Base-by-base conservation (phyloP, 2,888 invertebrate genomes). In the Drosophila birchii region DNA sequence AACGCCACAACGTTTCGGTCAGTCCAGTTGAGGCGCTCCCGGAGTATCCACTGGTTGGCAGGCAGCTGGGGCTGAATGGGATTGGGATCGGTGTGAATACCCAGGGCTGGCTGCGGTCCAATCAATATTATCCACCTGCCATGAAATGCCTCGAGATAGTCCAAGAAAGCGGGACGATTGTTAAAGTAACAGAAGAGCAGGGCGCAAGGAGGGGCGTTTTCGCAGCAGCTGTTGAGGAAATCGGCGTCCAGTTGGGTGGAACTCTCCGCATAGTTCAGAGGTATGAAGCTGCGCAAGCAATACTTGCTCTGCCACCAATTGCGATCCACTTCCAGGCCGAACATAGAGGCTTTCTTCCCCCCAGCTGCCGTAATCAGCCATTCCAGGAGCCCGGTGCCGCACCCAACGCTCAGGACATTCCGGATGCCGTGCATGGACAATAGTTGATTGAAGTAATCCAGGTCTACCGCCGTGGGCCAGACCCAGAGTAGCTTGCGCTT, bases 131-230 rank as follows among this genome's bases (percentile, higher is more conserved):
- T 90, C 70, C 95, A 93, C 41, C 93, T 93, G 36, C 98, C 96
- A 32, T 92, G 88, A 90, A 95, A 96, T 84, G 94, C 90, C 78
- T 94, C 90, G 68, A 97, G 91, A 84, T 97, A 97, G 12, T 95
- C 92, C 14, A 93, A 88, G 91, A 97, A 97, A 26, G 96, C 96
- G 1, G 88, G 79, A 9, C 94, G 94, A 85, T 96, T 94, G 87
- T 97, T 97, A 84, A 97, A 97, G 86, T 97, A 97, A 88, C 96
- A 97, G 91, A 97, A 97, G 54, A 97, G 88, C 58, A 97, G 86
- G 0, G 96, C 95, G 64, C 89, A 90, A 36, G 87, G 89, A 5
- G 85, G 38, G 76, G 63, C 12, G 5, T 75, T 71, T 0, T 59
- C 63, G 36, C 94, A 94, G 45, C 93, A 91, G 16, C 91, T 79